phyloP scores from a whole-genome alignment of 1,140 invertebrate species.

The Cepaea nemoralis region DNA sequence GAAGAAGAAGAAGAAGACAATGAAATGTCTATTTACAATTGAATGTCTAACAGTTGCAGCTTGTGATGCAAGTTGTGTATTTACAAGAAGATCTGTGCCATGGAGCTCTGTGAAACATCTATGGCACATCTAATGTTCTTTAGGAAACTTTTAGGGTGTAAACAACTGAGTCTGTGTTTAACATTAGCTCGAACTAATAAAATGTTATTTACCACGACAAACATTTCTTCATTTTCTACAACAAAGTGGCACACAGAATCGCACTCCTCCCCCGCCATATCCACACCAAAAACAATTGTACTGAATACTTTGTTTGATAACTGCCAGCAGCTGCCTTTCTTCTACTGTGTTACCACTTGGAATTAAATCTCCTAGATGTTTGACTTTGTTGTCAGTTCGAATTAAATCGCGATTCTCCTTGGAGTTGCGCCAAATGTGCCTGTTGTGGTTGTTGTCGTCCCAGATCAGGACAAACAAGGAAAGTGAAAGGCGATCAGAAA shows the following conservation, averaged over 20 bases:
- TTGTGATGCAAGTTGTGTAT: background rate
- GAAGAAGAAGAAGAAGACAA: background rate
- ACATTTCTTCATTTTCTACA: slow-evolving; percentile 13
- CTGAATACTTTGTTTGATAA: background rate
- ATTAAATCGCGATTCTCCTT: background rate
- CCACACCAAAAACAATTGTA: background rate
- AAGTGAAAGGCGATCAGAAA: background rate
- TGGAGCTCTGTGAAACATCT: background rate
- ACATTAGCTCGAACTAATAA: slow-evolving; percentile 12
- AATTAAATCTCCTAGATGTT: background rate
- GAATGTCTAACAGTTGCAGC: background rate
- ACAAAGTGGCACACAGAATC: background rate
- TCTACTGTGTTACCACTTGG: background rate
- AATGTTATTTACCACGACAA: slow-evolving; percentile 5
- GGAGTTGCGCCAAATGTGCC: background rate
- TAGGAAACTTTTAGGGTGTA: slow-evolving; percentile 45
- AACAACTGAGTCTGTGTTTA: slow-evolving; percentile 33
- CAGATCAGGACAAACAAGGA: background rate
- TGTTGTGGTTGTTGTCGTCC: background rate
- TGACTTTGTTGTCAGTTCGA: background rate
- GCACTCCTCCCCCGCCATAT: slow-evolving; percentile 20
- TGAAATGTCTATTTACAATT: background rate
- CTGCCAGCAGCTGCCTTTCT: too few species aligned
- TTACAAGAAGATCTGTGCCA: background rate
- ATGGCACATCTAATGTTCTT: slow-evolving; percentile 38